Evolutionary conservation across 2,888 invertebrate genomes (phyloP).

Genomic region (Patella ulyssiponensis): DNA sequence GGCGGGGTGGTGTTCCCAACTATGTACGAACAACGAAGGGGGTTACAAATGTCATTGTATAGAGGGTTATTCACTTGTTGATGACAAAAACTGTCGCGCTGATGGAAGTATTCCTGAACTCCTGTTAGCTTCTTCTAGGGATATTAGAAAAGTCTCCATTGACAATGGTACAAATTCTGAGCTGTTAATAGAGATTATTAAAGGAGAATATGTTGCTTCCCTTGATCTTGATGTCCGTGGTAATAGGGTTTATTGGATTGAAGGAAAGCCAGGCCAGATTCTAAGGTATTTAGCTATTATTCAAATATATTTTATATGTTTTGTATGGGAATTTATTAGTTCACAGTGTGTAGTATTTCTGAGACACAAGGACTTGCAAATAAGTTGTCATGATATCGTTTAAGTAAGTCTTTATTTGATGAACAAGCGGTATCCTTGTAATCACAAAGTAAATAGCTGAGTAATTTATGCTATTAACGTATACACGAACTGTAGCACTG

Average conservation of each 20-base stretch:
- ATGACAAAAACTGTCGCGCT: slow-evolving; percentile 75
- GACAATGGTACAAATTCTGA: slow-evolving; percentile 78
- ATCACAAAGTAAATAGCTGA: no score
- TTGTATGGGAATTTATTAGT: no score
- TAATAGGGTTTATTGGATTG: slow-evolving; percentile 97
- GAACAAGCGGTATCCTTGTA: no score
- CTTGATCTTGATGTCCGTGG: slow-evolving; percentile 94
- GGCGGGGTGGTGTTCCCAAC: slow-evolving; percentile 91
- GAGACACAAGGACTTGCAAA: no score
- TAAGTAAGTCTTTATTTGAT: no score
- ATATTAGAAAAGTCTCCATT: slow-evolving; percentile 91
- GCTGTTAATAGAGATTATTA: slow-evolving; percentile 90
- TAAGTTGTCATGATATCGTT: no score
- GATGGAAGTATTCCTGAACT: slow-evolving; percentile 81
- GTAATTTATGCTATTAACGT: no score
- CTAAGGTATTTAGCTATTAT: slow-evolving; percentile 79
- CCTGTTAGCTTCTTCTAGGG: slow-evolving; percentile 88
- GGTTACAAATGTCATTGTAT: slow-evolving; percentile 93
- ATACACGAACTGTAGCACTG: no score
- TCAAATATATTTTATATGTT: background rate
- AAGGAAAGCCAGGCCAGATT: slow-evolving; percentile 91
- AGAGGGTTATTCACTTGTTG: slow-evolving; percentile 82
- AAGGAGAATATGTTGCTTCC: slow-evolving; percentile 82
- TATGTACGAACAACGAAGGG: slow-evolving; percentile 91
- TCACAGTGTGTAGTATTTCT: background rate